Base-by-base conservation (phyloP, 2,113 vertebrate species). In the Charadrius vociferus region DNA sequence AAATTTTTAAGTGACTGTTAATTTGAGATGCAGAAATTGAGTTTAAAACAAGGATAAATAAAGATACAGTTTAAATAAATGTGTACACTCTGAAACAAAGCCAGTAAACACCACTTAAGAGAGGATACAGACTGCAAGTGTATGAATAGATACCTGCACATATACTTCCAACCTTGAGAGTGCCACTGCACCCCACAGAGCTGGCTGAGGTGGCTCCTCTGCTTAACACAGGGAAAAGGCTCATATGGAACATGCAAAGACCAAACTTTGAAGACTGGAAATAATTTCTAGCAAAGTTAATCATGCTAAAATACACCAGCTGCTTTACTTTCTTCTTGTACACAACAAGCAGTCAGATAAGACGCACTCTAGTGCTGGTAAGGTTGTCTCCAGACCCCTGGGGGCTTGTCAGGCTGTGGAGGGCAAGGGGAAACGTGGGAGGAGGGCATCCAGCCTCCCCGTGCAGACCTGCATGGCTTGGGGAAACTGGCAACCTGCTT, bases 271-370 rank as follows among this genome's bases (percentile, higher is more conserved):
- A 92, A 75, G 65, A 72, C 32, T 68, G 80, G 45, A 84, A 97
- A 81, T 89, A 0, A 81, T 95, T 94, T 94, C 80, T 82, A 92
- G 16, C 14, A 20, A 81, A 93, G 75, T 90, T 91, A 96, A 91
- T 92, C 34, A 74, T 84, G 58, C 80, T 95, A 89, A 95, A 96
- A 87, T n/a, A 65, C 45, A 93, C 86, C 80, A 89, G 49, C 61
- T 94, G 86, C 86, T 95, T 89, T 70, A 56, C 21, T 74, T 77
- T 49, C 36, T 52, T 67, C 43, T 88, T 68, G 39, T 68, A 36
- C 34, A 71, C 17, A 83, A 55, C 59, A 59, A 53, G 53, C 70
- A 86, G 59, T 10, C 82, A 86, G 59, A 73, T 43, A 67, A 93
- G 34, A 34, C 61, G 65, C 52, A 53, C 39, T 39, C 68, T 66